Percentiles rank a stretch among this genome's conserved stretches.
phyloP scores from a whole-genome alignment of 2,888 invertebrate species.

The Tuberolachnus salignus region DNA sequence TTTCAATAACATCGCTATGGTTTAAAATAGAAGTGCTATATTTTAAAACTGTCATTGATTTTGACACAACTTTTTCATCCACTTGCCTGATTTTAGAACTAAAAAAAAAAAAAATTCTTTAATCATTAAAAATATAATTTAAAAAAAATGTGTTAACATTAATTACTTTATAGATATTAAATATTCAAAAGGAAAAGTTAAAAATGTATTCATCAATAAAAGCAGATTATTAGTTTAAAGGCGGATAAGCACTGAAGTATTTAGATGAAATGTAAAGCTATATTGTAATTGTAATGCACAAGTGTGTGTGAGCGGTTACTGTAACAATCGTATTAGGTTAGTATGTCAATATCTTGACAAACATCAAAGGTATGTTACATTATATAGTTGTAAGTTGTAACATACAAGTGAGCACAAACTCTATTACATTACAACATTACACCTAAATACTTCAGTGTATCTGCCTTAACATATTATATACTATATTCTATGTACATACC shows the following conservation, averaged over 20 bases:
- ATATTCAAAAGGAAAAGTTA: not conserved
- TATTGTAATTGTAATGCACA: too few species aligned
- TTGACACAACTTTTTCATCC: slow-evolving; percentile 47
- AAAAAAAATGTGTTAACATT: not conserved
- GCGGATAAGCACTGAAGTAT: too few species aligned
- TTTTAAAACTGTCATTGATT: slow-evolving; percentile 46
- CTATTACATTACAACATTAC: too few species aligned
- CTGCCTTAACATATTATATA: too few species aligned
- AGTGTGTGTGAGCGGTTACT: too few species aligned
- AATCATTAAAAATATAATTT: not conserved
- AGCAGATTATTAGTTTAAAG: not conserved
- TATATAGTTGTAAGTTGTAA: too few species aligned
- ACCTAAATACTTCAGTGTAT: too few species aligned
- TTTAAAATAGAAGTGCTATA: slow-evolving; percentile 34
- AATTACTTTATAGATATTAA: not conserved
- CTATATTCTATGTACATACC: slow-evolving; percentile 61
- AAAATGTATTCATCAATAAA: not conserved
- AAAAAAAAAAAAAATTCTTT: not conserved
- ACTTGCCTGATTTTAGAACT: slow-evolving; percentile 41
- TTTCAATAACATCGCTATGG: slow-evolving; percentile 29
- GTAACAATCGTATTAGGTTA: too few species aligned
- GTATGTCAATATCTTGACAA: too few species aligned
- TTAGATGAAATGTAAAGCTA: too few species aligned
- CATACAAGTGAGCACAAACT: too few species aligned
- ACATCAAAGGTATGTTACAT: too few species aligned